Evolutionary conservation across 2,113 vertebrate genomes (phyloP), one percentile per base, ranked within the genome.

Genomic region (Alaudala cheleensis): DNA sequence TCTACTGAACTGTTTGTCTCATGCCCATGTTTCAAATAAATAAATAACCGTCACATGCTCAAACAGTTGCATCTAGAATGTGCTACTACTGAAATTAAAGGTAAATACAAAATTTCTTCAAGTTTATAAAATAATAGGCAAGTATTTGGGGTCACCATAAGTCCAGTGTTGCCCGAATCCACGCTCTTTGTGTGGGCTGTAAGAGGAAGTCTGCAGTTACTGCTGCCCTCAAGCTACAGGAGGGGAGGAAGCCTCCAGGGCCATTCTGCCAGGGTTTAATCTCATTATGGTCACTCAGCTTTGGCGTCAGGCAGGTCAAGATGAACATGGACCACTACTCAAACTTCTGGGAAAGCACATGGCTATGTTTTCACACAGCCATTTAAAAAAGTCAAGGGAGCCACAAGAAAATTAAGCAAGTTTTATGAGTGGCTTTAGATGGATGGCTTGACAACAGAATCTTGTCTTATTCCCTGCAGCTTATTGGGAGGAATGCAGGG

Each of bases 151-250:
- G 57, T 61, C 78, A 93, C 33, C n/a, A 34, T 6, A 21, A 19
- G 49, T 22, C 22, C 18, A 18, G 2, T 1, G n/a, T 5, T 81
- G 62, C 58, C 42, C 0, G 0, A 65, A 76, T 0, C 7, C 17
- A 39, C 0, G 1, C 8, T 56, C 51, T 49, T 44, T 49, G 60
- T 56, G 77, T 2, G 5, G 50, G 49, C 16, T 14, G 3, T 4
- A 31, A 56, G 49, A 84, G 81, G 61, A 89, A 83, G 33, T 4
- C 11, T 31, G 71, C 9, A n/a, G 37, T 60, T 62, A 71, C 13
- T 29, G 62, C 6, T 69, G 66, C 60, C 58, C 74, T 77, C 31
- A 21, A 56, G 42, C 69, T 62, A 17, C 22, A 49, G 15, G 34
- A 84, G 54, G 25, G 18, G 31, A 82, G 16, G 79, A 82, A 54